Conservation (phyloP, 2,113 vertebrate genomes). For the Pterocles gutturalis region DNA sequence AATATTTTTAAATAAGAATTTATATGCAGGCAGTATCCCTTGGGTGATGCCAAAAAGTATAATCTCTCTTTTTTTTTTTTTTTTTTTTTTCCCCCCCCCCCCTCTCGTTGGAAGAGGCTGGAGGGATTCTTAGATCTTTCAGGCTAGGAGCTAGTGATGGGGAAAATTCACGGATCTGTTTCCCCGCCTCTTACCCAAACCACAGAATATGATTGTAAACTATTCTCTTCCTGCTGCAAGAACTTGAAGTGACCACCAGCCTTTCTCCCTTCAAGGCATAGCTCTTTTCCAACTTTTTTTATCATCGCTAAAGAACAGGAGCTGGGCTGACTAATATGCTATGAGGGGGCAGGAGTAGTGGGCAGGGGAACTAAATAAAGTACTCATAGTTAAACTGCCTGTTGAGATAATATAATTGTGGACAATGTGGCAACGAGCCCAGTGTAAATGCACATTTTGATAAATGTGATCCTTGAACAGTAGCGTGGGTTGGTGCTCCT, state of each 20-base stretch:
- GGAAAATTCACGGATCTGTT: neutral
- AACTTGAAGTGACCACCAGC: neutral
- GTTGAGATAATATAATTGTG: constrained; percentile 17
- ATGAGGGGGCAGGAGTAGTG: neutral
- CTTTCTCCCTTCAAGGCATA: neutral
- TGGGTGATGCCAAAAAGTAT: neutral
- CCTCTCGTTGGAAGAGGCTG: neutral
- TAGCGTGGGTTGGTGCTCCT: neutral
- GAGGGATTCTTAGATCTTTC: neutral
- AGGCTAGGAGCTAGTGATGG: neutral
- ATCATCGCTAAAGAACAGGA: neutral
- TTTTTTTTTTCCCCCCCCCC: no score
- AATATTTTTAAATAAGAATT: neutral
- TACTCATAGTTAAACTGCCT: neutral
- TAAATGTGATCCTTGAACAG: neutral
- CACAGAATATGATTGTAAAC: neutral
- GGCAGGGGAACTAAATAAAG: neutral
- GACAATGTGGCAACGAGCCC: neutral
- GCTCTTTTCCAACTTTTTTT: neutral
- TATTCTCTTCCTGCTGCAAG: neutral
- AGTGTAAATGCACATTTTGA: neutral
- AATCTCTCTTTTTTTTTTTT: neutral
- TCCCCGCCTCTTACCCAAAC: neutral
- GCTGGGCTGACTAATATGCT: neutral
- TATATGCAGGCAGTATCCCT: neutral